Evolutionary conservation across 2,113 vertebrate genomes (phyloP), one percentile per base, ranked within the genome.

Genomic region (Lepisosteus osseus): DNA sequence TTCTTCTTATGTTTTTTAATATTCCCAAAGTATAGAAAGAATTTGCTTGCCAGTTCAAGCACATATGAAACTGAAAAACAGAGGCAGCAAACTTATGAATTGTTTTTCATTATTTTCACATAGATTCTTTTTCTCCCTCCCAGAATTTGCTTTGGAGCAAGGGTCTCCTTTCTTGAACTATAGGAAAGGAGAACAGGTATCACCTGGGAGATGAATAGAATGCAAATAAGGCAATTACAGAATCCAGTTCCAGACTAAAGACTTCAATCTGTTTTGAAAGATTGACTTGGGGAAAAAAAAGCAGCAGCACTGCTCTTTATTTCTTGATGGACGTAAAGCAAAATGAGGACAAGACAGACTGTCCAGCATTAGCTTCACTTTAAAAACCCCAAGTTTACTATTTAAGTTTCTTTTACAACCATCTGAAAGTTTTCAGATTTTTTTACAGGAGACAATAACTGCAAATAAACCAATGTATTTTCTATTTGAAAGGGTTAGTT

Each of bases 181-280:
- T 59, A 59, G 12, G 12, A 51, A 9, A 51, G 47, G 5, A 59
- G 57, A 59, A 13, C 14, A 59, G 57, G 57, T 59, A 59, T 13
- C 57, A 59, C 57, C 57, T 59, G 57, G 57, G 57, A 59, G 57
- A 59, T 59, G 57, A 59, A 59, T 8, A 59, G 57, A 59, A 59
- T 59, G 57, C 57, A 59, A 59, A 59, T 59, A 13, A 59, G 57
- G 57, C 57, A 59, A 59, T 59, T 59, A 59, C n/a, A 14, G 57
- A 13, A 59, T 59, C 1, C 5, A 13, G 12, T 59, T 59, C 12
- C 57, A 59, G 9, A 59, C n/a, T 59, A 59, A 59, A 59, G 57
- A 3, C 6, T 59, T 59, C 57, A 59, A 59, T 59, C 57, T 59
- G 57, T 59, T 59, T 59, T 59, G 57, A 59, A 59, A 59, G 57